Conservation (phyloP, 2,888 invertebrate genomes). For the Parnassius orleans region DNA sequence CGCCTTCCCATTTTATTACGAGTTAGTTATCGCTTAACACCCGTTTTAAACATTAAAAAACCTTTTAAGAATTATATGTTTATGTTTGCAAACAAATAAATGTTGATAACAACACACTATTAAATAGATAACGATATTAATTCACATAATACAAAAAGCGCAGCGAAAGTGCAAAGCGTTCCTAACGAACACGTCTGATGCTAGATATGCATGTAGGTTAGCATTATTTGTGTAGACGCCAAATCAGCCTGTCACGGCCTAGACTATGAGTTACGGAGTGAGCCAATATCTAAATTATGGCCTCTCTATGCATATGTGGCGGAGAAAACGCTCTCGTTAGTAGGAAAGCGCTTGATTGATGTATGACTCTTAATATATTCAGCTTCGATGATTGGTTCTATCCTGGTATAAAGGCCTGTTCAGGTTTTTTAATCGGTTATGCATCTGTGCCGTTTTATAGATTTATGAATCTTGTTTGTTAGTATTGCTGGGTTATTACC, state of each 20-base stretch:
- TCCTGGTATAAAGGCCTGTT: background rate
- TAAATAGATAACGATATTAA: background rate
- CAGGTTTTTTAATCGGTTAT: constrained; percentile 23
- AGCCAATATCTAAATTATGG: constrained; percentile 70
- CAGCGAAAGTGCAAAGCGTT: constrained; percentile 20
- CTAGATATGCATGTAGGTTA: constrained; percentile 38
- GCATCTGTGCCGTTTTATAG: constrained; percentile 17
- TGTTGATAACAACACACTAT: too few relatives aligned
- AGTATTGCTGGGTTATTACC: background rate
- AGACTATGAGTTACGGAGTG: constrained; percentile 63
- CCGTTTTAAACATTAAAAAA: too few relatives aligned
- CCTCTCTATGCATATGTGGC: constrained; percentile 71
- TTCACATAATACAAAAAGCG: constrained; percentile 3
- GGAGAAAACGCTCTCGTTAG: constrained; percentile 63
- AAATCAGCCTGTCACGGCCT: constrained; percentile 54
- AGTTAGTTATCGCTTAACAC: too few relatives aligned
- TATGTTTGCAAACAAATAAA: too few relatives aligned
- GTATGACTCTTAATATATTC: constrained; percentile 37
- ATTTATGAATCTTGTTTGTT: constrained; percentile 22
- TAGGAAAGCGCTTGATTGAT: constrained; percentile 47
- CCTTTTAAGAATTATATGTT: too few relatives aligned
- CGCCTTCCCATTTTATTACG: too few relatives aligned
- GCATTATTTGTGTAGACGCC: constrained; percentile 63
- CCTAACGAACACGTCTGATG: constrained; percentile 22
- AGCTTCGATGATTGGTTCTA: constrained; percentile 27